Base-by-base conservation (phyloP, 2,113 vertebrate species). In the Cinclus mexicanus region DNA sequence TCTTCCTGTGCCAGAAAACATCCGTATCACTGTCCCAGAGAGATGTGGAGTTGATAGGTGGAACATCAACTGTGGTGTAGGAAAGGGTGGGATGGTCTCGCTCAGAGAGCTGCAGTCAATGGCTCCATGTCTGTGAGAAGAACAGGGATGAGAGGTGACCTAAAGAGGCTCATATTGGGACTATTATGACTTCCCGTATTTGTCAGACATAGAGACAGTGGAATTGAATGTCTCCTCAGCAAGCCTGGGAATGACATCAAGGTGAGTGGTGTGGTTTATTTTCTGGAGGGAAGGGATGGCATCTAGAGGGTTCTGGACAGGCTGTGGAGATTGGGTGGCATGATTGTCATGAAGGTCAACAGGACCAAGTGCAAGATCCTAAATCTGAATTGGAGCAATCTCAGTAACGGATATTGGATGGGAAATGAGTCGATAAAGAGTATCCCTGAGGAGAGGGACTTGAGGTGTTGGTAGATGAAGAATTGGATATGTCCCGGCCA, bases 381-480 rank as follows among this genome's bases (percentile, higher is more conserved):
- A 3, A 10, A 44, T 16, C 15, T 16, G 37, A 4, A 17, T 11
- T 11, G 11, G 21, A 44, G 20, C 31, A 37, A 37, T 37, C 25
- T 35, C 46, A 35, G 12, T 12, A 16, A 52, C 35, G 46, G 46
- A 24, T 35, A 15, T 12, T 24, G 44, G 6, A 12, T 21, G 3
- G 13, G 8, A 17, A 29, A 52, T 21, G 37, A 61, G 8, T 20
- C 1, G 0, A 29, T 70, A 20, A 29, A 50, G 55, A 11, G 19
- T 35, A 24, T 20, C 4, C 8, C 21, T 0, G 0, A 60, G 8
- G 44, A 70, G 29, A 19, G 60, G 31, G 29, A 50, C 31, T 24
- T 50, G 35, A 7, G 11, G 1, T n/a, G 11, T 28, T 12, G 10
- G 13, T 22, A 22, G n/a, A 17, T 57, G n/a, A 22, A 59, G 35